Conservation (phyloP, 2,113 vertebrate genomes). For the Antigone vipio region DNA sequence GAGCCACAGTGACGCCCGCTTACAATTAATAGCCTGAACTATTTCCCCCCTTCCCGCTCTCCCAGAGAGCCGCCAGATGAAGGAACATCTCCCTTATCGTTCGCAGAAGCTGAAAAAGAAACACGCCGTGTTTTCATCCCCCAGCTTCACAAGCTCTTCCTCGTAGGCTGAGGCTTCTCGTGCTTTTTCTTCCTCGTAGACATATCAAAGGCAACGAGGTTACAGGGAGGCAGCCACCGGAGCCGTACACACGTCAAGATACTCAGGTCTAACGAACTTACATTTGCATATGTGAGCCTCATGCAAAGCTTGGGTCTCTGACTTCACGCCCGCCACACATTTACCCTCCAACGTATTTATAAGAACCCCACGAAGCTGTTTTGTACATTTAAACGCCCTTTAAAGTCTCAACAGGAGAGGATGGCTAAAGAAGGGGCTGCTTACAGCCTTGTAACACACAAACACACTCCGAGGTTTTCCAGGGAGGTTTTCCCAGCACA, state of each 20-base stretch:
- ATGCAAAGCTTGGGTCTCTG: not conserved
- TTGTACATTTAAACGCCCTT: not conserved
- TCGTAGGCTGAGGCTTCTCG: not conserved
- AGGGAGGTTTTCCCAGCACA: not conserved
- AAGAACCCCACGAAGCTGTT: not conserved
- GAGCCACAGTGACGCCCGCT: not conserved
- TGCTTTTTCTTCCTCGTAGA: not conserved
- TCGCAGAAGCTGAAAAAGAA: not conserved
- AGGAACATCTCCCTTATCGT: not conserved
- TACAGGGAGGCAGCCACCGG: not conserved
- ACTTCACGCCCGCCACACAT: not conserved
- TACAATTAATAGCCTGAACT: not conserved
- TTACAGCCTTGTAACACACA: not conserved
- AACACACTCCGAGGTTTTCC: rapidly evolving
- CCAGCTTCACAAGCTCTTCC: not conserved
- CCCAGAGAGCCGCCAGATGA: not conserved
- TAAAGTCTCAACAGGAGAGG: not conserved
- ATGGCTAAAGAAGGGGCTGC: not conserved
- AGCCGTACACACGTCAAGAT: not conserved
- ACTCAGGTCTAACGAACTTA: not conserved
- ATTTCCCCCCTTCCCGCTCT: not conserved
- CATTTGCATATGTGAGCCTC: not conserved
- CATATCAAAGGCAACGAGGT: not conserved
- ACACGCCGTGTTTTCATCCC: not conserved
- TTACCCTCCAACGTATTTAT: not conserved